Evolutionary conservation across 2,888 invertebrate genomes (phyloP).

Genomic region (Drosophila quasianomalipes): DNA sequence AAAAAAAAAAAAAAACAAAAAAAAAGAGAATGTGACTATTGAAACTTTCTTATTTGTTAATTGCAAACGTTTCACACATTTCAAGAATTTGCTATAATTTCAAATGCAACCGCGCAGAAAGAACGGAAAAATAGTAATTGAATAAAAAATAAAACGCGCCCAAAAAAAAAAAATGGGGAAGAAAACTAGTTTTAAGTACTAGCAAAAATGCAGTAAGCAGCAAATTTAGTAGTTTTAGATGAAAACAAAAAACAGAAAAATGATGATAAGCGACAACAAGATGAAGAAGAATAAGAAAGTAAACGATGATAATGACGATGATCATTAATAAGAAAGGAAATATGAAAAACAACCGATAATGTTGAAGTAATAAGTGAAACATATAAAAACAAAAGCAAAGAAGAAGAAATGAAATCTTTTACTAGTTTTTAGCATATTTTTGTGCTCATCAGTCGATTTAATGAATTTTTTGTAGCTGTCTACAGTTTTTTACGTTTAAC

Average conservation of each 20-base stretch:
- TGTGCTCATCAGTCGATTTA: slow-evolving; percentile 78
- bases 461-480: slow-evolving; percentile 77
- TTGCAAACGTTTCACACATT: slow-evolving; percentile 40
- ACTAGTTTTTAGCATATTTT: slow-evolving; percentile 78
- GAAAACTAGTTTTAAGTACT: slow-evolving; percentile 44
- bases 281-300: slow-evolving; percentile 17
- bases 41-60: slow-evolving; percentile 27
- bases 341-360: slow-evolving; percentile 6
- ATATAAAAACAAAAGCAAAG: slow-evolving; percentile 7
- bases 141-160: slow-evolving; percentile 18
- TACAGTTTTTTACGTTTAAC: slow-evolving; percentile 75
- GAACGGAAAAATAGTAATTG: slow-evolving; percentile 23
- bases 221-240: slow-evolving; percentile 50
- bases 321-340: slow-evolving; percentile 1
- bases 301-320: slow-evolving; percentile 1
- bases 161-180: neutral
- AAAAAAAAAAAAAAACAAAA: neutral
- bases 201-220: slow-evolving; percentile 54
- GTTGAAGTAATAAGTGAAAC: slow-evolving; percentile 17
- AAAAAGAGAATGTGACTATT: slow-evolving; percentile 6
- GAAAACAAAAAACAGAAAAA: slow-evolving; percentile 16
- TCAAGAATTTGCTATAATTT: slow-evolving; percentile 28
- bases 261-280: slow-evolving; percentile 1
- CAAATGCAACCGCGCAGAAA: slow-evolving; percentile 5
- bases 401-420: slow-evolving; percentile 49